Evolutionary conservation across 2,797 vertebrate genomes (phyloP).

Genomic region (Pantherophis alleghaniensis): DNA sequence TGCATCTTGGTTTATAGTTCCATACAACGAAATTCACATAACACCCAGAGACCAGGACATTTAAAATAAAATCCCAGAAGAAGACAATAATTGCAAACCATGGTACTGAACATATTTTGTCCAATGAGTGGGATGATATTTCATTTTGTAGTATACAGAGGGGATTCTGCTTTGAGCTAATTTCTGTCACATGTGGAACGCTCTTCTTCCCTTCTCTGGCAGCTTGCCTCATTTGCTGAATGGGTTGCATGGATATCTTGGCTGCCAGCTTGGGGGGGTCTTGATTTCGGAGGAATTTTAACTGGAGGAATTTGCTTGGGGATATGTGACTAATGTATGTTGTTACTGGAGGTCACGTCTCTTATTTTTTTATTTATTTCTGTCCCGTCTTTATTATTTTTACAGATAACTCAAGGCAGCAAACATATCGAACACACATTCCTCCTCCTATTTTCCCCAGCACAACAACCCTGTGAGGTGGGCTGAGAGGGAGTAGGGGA

Average conservation of each 20-base stretch:
- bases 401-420: not conserved
- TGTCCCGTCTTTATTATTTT: too few relatives aligned
- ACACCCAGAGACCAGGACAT: not conserved
- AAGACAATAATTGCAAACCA: not conserved
- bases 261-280: too few relatives aligned
- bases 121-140: not conserved
- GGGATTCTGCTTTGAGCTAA: not conserved
- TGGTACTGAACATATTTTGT: not conserved
- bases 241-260: not conserved
- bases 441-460: not conserved
- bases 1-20: not conserved
- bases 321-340: not conserved
- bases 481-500: too few relatives aligned
- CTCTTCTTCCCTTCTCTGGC: not conserved
- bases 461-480: not conserved
- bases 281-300: not conserved
- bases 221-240: not conserved
- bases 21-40: too few relatives aligned
- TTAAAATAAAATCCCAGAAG: not conserved
- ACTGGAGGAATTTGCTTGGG: not conserved
- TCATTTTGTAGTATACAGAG: not conserved
- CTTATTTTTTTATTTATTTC: not conserved
- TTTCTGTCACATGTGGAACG: not conserved
- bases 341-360: not conserved
- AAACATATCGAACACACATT: not conserved